phyloP scores from a whole-genome alignment of 2,888 invertebrate genomes.

The Hypselothyrea guttata region DNA sequence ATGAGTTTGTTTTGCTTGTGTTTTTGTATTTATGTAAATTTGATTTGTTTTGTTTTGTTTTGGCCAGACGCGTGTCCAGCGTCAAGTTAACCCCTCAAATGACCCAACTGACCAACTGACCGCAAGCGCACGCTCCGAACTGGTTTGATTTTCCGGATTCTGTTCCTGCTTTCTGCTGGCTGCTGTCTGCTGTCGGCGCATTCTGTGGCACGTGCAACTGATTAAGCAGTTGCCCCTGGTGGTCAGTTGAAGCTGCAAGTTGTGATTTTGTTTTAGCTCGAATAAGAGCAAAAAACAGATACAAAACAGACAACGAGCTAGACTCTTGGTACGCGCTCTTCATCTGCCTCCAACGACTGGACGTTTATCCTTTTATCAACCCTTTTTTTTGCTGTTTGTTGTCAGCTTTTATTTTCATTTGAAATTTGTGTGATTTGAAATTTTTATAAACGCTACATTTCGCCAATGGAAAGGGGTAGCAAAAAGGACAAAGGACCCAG shows the following conservation, averaged over 20 bases:
- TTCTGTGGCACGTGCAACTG: constrained; percentile 57
- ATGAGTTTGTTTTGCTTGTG: constrained; percentile 20
- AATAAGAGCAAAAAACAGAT: no score
- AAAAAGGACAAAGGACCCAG: constrained; percentile 44
- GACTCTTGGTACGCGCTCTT: not conserved
- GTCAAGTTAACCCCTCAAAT: constrained; percentile 51
- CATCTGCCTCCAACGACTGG: not conserved
- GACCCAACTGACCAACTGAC: constrained; percentile 49
- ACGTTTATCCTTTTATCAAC: constrained; percentile 44
- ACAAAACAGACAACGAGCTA: not conserved
- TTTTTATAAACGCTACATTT: constrained; percentile 71
- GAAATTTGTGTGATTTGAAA: constrained; percentile 55
- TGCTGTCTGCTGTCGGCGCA: no score
- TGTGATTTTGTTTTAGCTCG: no score
- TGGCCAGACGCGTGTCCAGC: constrained; percentile 52
- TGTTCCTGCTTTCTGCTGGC: no score
- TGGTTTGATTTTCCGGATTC: constrained; percentile 17
- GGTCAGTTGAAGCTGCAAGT: constrained; percentile 40
- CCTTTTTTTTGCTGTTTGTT: constrained; percentile 50
- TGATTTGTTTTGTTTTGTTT: constrained; percentile 17
- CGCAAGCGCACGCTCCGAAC: constrained; percentile 31
- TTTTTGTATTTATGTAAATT: constrained; percentile 44
- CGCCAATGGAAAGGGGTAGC: constrained; percentile 73
- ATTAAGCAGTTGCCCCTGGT: constrained; percentile 53
- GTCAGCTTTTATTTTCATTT: constrained; percentile 60